These are phyloP conservation scores for Hydrolagus affinis DNA, from an alignment of 2,113 vertebrate species.

Conservation along the genomic window DNA sequence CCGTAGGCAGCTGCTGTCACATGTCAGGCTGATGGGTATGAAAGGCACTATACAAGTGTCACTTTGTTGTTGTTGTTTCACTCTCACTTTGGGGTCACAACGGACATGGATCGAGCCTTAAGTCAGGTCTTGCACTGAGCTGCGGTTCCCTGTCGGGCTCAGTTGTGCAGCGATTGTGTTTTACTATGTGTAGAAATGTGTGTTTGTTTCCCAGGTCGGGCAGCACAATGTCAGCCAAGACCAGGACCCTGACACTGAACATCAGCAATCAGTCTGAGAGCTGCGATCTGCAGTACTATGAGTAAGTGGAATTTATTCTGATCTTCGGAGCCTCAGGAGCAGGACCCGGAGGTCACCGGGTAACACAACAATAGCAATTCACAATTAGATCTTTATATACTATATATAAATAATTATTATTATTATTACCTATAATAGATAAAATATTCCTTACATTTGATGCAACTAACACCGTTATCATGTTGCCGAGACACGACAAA, in stretches of 20 bases:
- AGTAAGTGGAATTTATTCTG: conserved; percentile 1
- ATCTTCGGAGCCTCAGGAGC: background rate
- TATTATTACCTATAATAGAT: too few relatives aligned
- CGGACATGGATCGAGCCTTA: background rate
- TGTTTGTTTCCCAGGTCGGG: background rate
- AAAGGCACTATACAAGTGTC: too few relatives aligned
- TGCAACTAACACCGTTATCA: background rate
- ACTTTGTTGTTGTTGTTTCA: too few relatives aligned
- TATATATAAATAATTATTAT: too few relatives aligned
- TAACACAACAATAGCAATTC: background rate
- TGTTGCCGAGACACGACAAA: too few relatives aligned
- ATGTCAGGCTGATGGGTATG: too few relatives aligned
- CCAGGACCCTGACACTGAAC: background rate
- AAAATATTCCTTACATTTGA: background rate
- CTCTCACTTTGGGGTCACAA: background rate
- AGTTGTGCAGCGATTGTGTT: background rate
- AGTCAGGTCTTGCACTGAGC: background rate
- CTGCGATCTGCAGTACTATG: conserved; percentile 10
- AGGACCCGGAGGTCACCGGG: too few relatives aligned
- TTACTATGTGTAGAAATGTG: background rate
- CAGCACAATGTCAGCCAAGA: background rate
- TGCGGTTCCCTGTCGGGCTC: too few relatives aligned
- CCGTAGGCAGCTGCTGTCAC: too few relatives aligned
- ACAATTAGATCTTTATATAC: too few relatives aligned
- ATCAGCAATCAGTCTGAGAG: conserved; percentile 5